Base-by-base conservation (phyloP, 2,113 vertebrate species). In the Petrocephalus microphthalmus region DNA sequence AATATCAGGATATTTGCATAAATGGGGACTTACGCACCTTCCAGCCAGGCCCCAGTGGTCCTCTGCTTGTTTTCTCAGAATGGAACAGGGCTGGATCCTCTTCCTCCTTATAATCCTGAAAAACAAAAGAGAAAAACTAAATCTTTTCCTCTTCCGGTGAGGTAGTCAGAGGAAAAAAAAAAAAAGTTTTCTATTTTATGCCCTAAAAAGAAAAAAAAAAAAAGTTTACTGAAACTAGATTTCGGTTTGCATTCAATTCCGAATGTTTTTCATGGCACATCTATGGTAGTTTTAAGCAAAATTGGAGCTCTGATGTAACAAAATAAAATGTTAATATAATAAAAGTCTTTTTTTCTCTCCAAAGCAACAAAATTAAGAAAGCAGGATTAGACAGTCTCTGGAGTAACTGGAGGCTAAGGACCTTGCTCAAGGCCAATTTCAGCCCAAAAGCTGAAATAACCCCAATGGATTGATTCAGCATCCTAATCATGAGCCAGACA, bases 71-170 rank as follows among this genome's bases (percentile, higher is more conserved):
- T 78, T 95, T 95, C 89, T 91, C 90, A 0, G 94, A 95, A 86
- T 92, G 93, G 87, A 91, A 94, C 20, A 92, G 29, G 37, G 94
- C 92, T 37, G 94, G 94, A 86, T 95, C 94, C 81, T 95, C 94
- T 3, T 95, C 94, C 88, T 91, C 54, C 56, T 95, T 95, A 51
- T 95, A 95, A 88, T 95, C 94, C 94, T 95, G 10, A 83, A 0
- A 83, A 45, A 83, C 7, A 11, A 8, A 83, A 19, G 7, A 20
- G 42, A 10, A 0, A 37, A 45, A 3, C 8, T 57, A 3, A 57
- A 57, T 47, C 5, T 47, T 47, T 47, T 5, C 45, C 45, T 3
- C 45, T 47, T 47, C 5, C 5, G 5, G 47, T 7, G 0, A 49
- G 47, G 47, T 5, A 64, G n/a, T 67, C 60, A 29, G n/a, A 67